Percentiles rank a stretch among this genome's conserved stretches.
Evolutionary conservation across 2,113 vertebrate genomes (phyloP).

Genomic region (Psilopogon haemacephalus): DNA sequence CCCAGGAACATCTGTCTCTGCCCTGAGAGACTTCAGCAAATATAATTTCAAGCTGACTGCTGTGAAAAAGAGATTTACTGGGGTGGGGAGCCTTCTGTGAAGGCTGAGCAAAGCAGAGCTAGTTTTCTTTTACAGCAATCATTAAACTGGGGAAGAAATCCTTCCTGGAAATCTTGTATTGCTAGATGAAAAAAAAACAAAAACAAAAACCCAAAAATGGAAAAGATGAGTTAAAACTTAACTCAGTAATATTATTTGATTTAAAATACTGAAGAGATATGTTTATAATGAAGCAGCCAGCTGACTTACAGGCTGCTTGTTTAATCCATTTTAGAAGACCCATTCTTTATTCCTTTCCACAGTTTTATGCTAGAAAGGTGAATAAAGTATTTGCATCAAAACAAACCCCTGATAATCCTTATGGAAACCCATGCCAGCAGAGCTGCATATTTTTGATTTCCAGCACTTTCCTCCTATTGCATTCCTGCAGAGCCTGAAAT

Average conservation of each 20-base stretch:
- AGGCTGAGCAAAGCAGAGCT: neutral
- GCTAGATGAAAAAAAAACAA: neutral
- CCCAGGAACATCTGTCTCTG: neutral
- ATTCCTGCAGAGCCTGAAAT: neutral
- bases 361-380: slow-evolving; percentile 5
- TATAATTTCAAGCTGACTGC: neutral
- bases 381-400: neutral
- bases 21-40: neutral
- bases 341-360: neutral
- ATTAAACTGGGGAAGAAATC: neutral
- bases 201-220: too few relatives aligned
- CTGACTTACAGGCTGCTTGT: neutral
- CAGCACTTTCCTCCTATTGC: neutral
- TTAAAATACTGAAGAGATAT: neutral
- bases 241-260: neutral
- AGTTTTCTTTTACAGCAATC: neutral
- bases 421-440: neutral
- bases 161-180: neutral
- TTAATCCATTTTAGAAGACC: neutral
- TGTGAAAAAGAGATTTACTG: neutral
- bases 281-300: neutral
- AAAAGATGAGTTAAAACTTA: neutral
- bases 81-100: neutral
- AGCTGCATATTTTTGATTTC: neutral
- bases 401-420: neutral